Conservation (phyloP, 37 sponge, comb jelly and placozoan species). For the Halisarca cf. caerulea region DNA sequence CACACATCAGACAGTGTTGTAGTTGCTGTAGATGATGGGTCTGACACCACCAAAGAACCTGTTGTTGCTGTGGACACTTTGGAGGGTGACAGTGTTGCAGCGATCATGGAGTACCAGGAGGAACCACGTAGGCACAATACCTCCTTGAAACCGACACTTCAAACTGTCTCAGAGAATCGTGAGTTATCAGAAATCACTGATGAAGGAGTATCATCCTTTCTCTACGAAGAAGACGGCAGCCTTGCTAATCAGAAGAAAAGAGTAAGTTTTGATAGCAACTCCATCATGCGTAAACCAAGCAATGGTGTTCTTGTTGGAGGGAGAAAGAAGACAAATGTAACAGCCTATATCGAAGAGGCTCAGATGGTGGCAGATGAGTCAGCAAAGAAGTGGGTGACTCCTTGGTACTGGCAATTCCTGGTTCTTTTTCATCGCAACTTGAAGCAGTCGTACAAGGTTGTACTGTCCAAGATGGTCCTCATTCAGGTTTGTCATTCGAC, state of each 20-base stretch:
- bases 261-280: no score
- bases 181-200: neutral
- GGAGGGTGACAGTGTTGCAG: neutral
- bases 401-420: slow-evolving; percentile 67
- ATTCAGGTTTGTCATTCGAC: slow-evolving; percentile 40
- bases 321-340: neutral
- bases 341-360: neutral
- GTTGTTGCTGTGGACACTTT: no score
- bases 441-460: slow-evolving; percentile 26
- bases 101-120: slow-evolving; percentile 24
- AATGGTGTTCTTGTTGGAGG: neutral
- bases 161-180: neutral
- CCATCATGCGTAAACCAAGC: neutral
- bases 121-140: neutral
- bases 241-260: neutral
- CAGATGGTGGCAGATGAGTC: neutral
- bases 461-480: slow-evolving; percentile 1
- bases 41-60: neutral
- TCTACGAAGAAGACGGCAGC: neutral
- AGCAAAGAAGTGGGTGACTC: slow-evolving; percentile 52
- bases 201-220: neutral
- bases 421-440: slow-evolving; percentile 62
- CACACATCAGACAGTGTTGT: no score
- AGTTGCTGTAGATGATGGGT: no score
- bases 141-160: neutral